Base-by-base conservation (phyloP, 1,140 invertebrate species). In the Sminthurides bifidus region DNA sequence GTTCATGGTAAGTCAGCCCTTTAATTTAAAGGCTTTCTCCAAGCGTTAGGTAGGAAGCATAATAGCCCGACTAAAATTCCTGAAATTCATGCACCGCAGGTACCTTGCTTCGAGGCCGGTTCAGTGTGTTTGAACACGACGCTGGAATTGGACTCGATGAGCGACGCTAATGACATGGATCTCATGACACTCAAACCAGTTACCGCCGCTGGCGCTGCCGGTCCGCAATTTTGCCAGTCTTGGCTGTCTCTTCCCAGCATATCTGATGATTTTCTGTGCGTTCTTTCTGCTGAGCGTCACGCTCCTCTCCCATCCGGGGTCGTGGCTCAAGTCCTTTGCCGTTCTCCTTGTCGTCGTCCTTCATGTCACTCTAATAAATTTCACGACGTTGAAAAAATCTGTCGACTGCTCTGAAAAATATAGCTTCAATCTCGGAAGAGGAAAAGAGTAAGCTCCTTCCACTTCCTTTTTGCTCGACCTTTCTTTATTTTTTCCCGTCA, bases 1-100 rank as follows among this genome's bases (percentile, higher is more conserved):
- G 35, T 77, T 78, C 65, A 75, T 78, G 71, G 79, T 82, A 68
- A 74, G 70, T 64, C 5, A 14, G 4, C 12, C 12, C n/a, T n/a
- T n/a, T n/a, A n/a, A n/a, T n/a, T n/a, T n/a, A n/a, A n/a, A n/a
- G n/a, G n/a, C n/a, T n/a, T n/a, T n/a, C n/a, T 43, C 21, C 21
- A 8, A 43, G 41, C 8, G 8, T 12, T 43, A 43, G 21, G 19
- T 21, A 43, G 19, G 19, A 43, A 10, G 41, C 41, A 43, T 43
- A 10, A n/a, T 19, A 43, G 21, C 41, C 41, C 21, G 15, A 6
- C 21, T 10, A 35, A 14, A 19, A n/a, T 19, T 43, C 19, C 41
- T 29, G 45, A 48, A 17, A 29, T 30, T 48, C 10, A 40, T 26
- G 17, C 19, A 21, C 12, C 23, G 17, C 30, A 61, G 60, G 27